Evolutionary conservation across 2,797 vertebrate genomes (phyloP), one percentile per base, ranked within the genome.

Genomic region (Paratrypauchen microcephalus): DNA sequence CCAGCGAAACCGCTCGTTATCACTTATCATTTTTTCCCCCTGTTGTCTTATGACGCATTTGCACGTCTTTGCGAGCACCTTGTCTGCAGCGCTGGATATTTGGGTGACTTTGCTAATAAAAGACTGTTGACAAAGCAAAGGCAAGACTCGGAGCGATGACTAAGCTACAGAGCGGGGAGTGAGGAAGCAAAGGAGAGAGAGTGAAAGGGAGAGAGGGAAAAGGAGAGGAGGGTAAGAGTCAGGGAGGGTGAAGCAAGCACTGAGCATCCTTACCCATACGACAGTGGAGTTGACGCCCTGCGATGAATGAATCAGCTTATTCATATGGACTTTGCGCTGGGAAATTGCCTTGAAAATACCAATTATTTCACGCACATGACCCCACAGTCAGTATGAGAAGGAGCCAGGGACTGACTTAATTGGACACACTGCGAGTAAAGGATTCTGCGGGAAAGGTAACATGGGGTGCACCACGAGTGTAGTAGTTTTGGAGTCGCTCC

Each of bases 401-500:
- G 70, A 61, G 70, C 61, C 66, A 32, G 24, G 70, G 32, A 59
- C 70, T 59, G 61, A 60, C 67, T 36, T 54, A 50, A 60, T 36
- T 18, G 54, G 63, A 57, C 56, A 74, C 36, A 41, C 41, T 21
- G 2, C 5, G 26, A 47, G 32, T 30, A 1, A 50, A 54, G 13
- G 30, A n/a, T 6, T 19, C 30, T 89, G 86, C 86, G 83, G 89
- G 79, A 50, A 82, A 84, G 68, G 80, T 84, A 91, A 86, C 79
- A 99, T 99, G 97, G 97, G 97, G 87, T 98, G 97, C 93, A 94
- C 95, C 79, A 94, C 96, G 74, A 98, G 97, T 65, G 93, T 96
- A 85, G 88, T 98, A 89, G 90, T 98, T 69, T 91, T 97, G 89
- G 94, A 96, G 92, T 94, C 96, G 78, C 94, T 98, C 83, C 93